Percentiles rank a stretch among this genome's conserved stretches.
phyloP scores from a whole-genome alignment of 2,797 vertebrate genomes.

The Poecilia wingei region DNA sequence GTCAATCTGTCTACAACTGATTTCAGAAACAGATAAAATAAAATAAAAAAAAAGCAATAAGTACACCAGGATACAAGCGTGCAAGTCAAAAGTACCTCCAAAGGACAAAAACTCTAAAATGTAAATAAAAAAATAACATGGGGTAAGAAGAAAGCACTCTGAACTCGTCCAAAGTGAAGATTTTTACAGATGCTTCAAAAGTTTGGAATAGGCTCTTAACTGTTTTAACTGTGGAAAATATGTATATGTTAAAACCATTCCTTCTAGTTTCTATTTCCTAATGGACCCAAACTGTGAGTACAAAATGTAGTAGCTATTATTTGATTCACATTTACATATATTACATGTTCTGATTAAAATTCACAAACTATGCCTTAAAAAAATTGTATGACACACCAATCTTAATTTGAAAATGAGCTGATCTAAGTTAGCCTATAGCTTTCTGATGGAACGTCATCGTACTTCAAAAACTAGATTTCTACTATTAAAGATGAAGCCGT shows the following conservation, averaged over 20 bases:
- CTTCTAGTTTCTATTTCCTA: not conserved
- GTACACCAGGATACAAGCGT: not conserved
- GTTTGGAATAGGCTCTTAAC: not conserved
- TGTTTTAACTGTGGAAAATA: not conserved
- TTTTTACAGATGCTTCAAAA: not conserved
- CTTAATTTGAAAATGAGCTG: not conserved
- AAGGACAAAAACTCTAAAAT: not conserved
- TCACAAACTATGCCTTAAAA: not conserved
- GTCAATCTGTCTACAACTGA: not conserved
- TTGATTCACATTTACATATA: not conserved
- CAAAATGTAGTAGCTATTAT: not conserved
- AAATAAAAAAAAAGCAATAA: not conserved
- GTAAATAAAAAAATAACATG: not conserved
- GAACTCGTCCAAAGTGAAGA: not conserved
- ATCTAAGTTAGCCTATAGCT: not conserved
- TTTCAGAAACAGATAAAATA: not conserved
- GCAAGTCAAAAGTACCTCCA: not conserved
- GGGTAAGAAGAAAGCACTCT: not conserved
- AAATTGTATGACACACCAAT: not conserved
- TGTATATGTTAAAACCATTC: not conserved
- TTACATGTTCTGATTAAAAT: not conserved
- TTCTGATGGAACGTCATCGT: too few relatives aligned
- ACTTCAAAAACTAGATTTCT: too few relatives aligned
- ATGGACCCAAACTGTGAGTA: not conserved
- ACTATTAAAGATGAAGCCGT: too few relatives aligned